Base-by-base conservation (phyloP, 1,140 invertebrate species). In the Brachionus rotundiformis region DNA sequence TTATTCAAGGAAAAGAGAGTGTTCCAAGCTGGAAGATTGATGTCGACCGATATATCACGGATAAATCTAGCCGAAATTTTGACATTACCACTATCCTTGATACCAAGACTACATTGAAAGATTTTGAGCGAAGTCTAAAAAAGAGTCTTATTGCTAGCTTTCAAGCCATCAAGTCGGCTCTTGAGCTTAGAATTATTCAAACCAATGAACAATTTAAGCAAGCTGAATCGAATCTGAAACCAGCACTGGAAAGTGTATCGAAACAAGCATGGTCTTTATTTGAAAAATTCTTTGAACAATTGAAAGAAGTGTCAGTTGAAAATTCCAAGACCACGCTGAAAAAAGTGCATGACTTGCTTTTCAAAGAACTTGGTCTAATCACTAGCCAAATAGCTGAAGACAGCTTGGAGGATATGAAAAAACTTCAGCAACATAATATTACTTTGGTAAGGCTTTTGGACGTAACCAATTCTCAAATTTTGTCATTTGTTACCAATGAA, bases 401-500 rank as follows among this genome's bases (percentile, higher is more conserved):
- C 19, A 54, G 16, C 19, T 19, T 54, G 19, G 47, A 54, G 23
- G 47, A 54, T 19, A 54, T 54, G 0, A 54, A 19, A 19, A 54
- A 2, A 54, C 19, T 54, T 7, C 4, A 23, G 5, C 47, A 25
- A 8, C 47, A 54, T 8, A 54, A 54, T 54, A 16, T 1, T 4
- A 54, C 47, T 1, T 19, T 54, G 7, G 8, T 7, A 1, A 54
- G 47, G 23, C 47, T 54, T 16, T 16, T 54, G 16, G 47, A 54
- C 19, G 16, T 54, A 19, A 54, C 47, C n/a, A 54, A 54, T 54
- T 54, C 47, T 54, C 47, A 54, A 19, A 54, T 54, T 7, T 19
- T 54, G 47, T 54, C 47, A 54, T 54, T 54, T 54, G 47, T 54
- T 7, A 54, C 47, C 23, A 54, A 54, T 54, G 47, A 54, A 54